Evolutionary conservation across 2,113 vertebrate genomes (phyloP).

Genomic region (Ivindomyrus marchei): DNA sequence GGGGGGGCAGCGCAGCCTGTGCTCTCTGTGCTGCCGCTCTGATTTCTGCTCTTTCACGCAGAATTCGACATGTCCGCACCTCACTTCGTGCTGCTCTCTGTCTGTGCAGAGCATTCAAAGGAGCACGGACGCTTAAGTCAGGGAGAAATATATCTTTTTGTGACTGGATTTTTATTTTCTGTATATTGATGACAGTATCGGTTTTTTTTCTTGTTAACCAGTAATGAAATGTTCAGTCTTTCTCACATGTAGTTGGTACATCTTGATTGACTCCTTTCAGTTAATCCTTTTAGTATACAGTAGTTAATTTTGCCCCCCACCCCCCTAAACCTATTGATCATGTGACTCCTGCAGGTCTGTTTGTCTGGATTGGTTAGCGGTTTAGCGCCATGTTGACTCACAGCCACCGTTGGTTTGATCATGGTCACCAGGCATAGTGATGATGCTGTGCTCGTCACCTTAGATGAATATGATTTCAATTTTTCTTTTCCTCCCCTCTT

Average conservation of each 20-base stretch:
- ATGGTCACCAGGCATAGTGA: neutral
- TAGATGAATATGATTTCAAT: neutral
- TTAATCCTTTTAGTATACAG: neutral
- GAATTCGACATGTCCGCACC: neutral
- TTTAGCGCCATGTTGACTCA: neutral
- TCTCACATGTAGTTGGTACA: neutral
- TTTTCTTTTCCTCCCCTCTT: neutral
- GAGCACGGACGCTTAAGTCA: neutral
- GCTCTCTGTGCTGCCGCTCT: neutral
- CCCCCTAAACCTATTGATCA: neutral
- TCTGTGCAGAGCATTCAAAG: neutral
- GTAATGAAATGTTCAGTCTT: neutral
- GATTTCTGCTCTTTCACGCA: neutral
- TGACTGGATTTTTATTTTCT: neutral
- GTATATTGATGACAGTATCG: neutral
- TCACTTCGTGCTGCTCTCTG: neutral
- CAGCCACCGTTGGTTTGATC: neutral
- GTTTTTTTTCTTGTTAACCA: neutral
- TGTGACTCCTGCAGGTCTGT: neutral
- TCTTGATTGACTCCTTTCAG: neutral
- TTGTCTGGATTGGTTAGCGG: neutral
- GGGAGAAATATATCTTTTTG: neutral
- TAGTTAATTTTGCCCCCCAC: neutral
- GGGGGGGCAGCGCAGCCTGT: neutral
- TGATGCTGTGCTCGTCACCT: neutral